These are phyloP conservation scores for Drosophila cardini DNA, from an alignment of 1,140 invertebrate species.

Conservation along the genomic window DNA sequence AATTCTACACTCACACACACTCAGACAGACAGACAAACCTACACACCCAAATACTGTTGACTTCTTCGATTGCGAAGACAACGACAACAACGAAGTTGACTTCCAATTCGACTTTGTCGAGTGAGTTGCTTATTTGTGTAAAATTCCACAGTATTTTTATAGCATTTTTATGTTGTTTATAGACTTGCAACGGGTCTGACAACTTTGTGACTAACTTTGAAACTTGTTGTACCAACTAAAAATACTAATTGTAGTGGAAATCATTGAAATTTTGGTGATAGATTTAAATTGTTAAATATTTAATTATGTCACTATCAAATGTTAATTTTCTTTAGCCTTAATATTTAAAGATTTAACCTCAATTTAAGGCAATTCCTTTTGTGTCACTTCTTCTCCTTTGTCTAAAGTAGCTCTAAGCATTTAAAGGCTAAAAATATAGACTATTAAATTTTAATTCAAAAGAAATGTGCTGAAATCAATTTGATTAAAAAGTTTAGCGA, in stretches of 20 bases:
- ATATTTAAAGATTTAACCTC: too few species aligned
- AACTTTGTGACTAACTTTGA: slow-evolving; percentile 17
- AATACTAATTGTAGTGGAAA: neutral
- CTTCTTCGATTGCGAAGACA: slow-evolving; percentile 43
- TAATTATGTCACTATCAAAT: too few species aligned
- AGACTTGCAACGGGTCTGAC: slow-evolving; percentile 21
- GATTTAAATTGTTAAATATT: too few species aligned
- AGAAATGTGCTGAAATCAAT: slow-evolving; percentile 3
- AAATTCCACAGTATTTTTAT: slow-evolving; percentile 53
- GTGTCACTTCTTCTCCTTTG: too few species aligned
- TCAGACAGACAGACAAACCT: slow-evolving; percentile 9
- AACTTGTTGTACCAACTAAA: slow-evolving; percentile 1
- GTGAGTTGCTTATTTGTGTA: slow-evolving; percentile 48
- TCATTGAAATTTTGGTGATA: too few species aligned
- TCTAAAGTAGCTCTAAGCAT: too few species aligned
- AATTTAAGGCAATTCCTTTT: too few species aligned
- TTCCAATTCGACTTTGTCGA: slow-evolving; percentile 40
- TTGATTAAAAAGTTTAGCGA: neutral
- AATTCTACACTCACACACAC: slow-evolving; percentile 24
- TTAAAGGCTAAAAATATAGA: too few species aligned
- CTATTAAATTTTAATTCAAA: neutral
- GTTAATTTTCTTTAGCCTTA: too few species aligned
- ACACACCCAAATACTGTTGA: slow-evolving; percentile 9
- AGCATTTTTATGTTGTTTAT: slow-evolving; percentile 46
- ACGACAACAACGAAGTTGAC: slow-evolving; percentile 32